These are phyloP conservation scores for Blastobasis lacticolella DNA, from an alignment of 2,888 invertebrate genomes.

Conservation along the genomic window DNA sequence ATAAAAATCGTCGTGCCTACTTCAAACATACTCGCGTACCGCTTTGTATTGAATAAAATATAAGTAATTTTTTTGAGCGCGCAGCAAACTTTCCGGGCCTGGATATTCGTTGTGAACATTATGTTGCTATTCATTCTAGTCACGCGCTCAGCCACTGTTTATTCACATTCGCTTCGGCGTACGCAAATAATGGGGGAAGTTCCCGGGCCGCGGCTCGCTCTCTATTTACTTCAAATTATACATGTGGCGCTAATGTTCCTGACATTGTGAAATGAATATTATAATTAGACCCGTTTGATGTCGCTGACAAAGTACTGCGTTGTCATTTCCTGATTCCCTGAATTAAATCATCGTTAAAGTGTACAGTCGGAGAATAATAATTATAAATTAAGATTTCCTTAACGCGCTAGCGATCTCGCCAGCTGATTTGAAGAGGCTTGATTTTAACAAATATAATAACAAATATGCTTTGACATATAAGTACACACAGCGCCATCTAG, in stretches of 20 bases:
- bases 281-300: too few species aligned
- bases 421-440: too few species aligned
- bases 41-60: constrained; percentile 42
- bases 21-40: constrained; percentile 9
- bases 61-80: constrained; percentile 40
- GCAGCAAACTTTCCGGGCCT: constrained; percentile 39
- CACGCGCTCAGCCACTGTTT: constrained; percentile 56
- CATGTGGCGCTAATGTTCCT: not conserved
- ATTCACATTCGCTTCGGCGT: constrained; percentile 54
- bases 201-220: constrained; percentile 27
- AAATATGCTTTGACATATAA: too few species aligned
- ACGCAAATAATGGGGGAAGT: constrained; percentile 56
- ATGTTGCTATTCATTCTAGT: constrained; percentile 50
- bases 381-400: too few species aligned
- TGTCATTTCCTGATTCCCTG: too few species aligned
- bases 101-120: constrained; percentile 33
- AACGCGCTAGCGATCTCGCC: too few species aligned
- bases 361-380: too few species aligned
- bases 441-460: too few species aligned
- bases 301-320: too few species aligned
- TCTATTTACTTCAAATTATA: constrained; percentile 2
- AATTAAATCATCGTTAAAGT: too few species aligned
- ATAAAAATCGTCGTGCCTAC: constrained; percentile 14
- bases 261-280: too few species aligned
- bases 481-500: too few species aligned